These are phyloP conservation scores for Neodontobutis hainanensis DNA, from an alignment of 2,113 vertebrate genomes.

Conservation along the genomic window DNA sequence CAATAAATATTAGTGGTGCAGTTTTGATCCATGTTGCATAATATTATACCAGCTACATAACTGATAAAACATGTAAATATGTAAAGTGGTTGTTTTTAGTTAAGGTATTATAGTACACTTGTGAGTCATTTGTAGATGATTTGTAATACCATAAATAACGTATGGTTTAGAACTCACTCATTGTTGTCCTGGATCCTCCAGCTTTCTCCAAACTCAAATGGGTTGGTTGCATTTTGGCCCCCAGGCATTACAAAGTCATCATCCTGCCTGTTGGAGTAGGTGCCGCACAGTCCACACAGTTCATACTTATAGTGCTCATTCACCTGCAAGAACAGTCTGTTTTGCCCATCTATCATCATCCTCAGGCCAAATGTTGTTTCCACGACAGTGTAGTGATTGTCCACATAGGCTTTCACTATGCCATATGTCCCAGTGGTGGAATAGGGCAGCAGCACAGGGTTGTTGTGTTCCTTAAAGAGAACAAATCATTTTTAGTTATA, in stretches of 20 bases:
- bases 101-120: no score
- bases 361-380: conserved; percentile 77
- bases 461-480: conserved; percentile 61
- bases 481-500: neutral
- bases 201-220: conserved; percentile 78
- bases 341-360: conserved; percentile 70
- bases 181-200: conserved; percentile 69
- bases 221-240: conserved; percentile 53
- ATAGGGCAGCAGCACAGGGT: conserved; percentile 50
- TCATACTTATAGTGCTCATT: conserved; percentile 76
- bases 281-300: conserved; percentile 81
- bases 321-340: conserved; percentile 77
- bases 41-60: no score
- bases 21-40: no score
- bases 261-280: conserved; percentile 72
- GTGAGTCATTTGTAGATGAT: no score
- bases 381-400: conserved; percentile 57
- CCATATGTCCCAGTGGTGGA: conserved; percentile 40
- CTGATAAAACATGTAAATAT: no score
- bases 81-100: no score
- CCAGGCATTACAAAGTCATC: conserved; percentile 78
- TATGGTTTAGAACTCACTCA: conserved; percentile 59
- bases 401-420: conserved; percentile 50
- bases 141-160: neutral
- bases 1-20: no score